phyloP scores from a whole-genome alignment of 2,888 invertebrate genomes.

The Xestia c-nigrum region DNA sequence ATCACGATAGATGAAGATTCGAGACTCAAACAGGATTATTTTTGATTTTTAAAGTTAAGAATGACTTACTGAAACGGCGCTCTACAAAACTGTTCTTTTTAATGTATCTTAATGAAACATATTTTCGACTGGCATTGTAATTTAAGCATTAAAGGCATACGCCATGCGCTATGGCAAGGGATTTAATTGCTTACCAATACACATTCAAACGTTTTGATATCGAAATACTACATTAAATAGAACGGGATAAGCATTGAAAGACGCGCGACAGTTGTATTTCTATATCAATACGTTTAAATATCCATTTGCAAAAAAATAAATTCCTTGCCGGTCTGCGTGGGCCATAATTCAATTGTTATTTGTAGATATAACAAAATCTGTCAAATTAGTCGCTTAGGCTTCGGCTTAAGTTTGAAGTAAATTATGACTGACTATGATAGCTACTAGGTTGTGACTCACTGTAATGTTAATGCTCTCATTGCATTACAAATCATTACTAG shows the following conservation, averaged over 20 bases:
- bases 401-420: not conserved
- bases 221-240: too few species aligned
- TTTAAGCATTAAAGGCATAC: not conserved
- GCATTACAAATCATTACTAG: not conserved
- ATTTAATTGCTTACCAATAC: too few species aligned
- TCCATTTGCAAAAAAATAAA: too few species aligned
- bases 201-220: too few species aligned
- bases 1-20: too few species aligned
- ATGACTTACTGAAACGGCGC: not conserved
- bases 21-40: too few species aligned
- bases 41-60: not conserved
- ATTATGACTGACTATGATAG: not conserved
- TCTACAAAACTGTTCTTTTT: too few species aligned
- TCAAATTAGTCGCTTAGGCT: not conserved
- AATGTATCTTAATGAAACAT: not conserved
- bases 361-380: not conserved
- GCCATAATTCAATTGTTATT: not conserved
- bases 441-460: not conserved
- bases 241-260: too few species aligned
- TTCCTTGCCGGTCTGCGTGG: too few species aligned
- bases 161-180: too few species aligned
- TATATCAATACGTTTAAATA: too few species aligned
- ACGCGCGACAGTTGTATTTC: too few species aligned
- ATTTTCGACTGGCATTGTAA: not conserved
- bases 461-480: not conserved